phyloP scores from a whole-genome alignment of 2,888 invertebrate genomes.

The Quadroppia sp. region DNA sequence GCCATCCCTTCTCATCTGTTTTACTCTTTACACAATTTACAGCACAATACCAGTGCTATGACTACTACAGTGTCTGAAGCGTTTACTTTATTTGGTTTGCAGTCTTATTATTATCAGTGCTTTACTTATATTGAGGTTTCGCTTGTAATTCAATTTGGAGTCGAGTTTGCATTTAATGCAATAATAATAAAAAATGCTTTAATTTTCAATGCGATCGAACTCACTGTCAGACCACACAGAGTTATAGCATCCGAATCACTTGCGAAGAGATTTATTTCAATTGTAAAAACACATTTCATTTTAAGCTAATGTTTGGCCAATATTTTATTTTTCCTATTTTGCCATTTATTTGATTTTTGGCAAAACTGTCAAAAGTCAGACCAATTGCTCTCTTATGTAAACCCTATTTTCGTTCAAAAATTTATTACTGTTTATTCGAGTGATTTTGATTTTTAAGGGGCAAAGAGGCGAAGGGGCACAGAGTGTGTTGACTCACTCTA shows the following conservation, averaged over 20 bases:
- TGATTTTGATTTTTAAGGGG: not conserved
- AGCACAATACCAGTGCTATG: slow-evolving; percentile 1
- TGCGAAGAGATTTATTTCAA: slow-evolving; percentile 19
- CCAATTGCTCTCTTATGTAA: not conserved
- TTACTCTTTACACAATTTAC: slow-evolving; percentile 15
- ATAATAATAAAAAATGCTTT: slow-evolving; percentile 14
- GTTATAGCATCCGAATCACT: slow-evolving; percentile 4
- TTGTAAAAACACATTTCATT: not conserved
- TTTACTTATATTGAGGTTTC: slow-evolving; percentile 21
- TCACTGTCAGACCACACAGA: not conserved
- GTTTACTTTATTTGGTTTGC: slow-evolving; percentile 19
- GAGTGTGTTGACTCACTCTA: too few relatives aligned
- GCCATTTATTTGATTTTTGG: not conserved
- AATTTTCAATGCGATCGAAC: slow-evolving; percentile 7
- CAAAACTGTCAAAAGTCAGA: slow-evolving; percentile 5
- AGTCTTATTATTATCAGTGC: not conserved
- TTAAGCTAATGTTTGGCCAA: not conserved
- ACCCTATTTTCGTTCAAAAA: not conserved
- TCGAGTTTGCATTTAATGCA: slow-evolving; percentile 31
- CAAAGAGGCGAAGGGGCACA: too few relatives aligned
- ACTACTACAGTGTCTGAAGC: not conserved
- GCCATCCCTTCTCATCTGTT: slow-evolving; percentile 24
- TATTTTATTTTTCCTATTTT: not conserved
- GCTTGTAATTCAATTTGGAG: slow-evolving; percentile 24
- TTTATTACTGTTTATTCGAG: slow-evolving; percentile 11